Evolutionary conservation across 2,113 vertebrate species (phyloP).

Genomic region (Sinocyclocheilus anshuiensis): DNA sequence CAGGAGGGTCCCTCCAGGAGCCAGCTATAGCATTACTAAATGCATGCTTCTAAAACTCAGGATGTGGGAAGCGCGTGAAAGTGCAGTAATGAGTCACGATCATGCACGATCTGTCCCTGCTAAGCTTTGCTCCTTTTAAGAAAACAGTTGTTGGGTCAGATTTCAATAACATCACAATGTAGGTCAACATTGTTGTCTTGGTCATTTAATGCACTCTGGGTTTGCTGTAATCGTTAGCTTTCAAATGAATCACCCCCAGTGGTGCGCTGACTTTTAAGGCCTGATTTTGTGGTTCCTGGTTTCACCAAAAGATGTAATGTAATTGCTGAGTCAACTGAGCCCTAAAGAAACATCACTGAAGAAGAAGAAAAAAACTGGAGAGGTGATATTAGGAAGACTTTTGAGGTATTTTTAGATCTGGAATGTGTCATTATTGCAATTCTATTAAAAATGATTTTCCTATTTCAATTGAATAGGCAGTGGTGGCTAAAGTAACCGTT

Average conservation of each 20-base stretch:
- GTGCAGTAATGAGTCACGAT: constrained; percentile 66
- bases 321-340: constrained; percentile 70
- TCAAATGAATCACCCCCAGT: constrained; percentile 67
- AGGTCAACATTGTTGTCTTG: constrained; percentile 55
- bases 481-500: neutral
- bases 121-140: constrained; percentile 63
- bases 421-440: neutral
- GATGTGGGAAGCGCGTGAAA: constrained; percentile 59
- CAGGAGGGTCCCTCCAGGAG: constrained; percentile 66
- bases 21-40: constrained; percentile 64
- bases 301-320: constrained; percentile 69
- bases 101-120: constrained; percentile 65
- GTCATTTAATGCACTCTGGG: constrained; percentile 56
- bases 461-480: neutral
- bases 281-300: constrained; percentile 71
- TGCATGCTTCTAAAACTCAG: constrained; percentile 67
- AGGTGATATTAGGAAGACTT: constrained; percentile 5
- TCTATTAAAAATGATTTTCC: neutral
- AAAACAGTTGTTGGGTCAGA: constrained; percentile 73
- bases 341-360: constrained; percentile 28
- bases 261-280: constrained; percentile 67
- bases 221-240: constrained; percentile 71
- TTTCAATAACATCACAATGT: constrained; percentile 78
- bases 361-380: constrained; percentile 25
- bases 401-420: neutral